A percentile compares a stretch with the other conserved stretches of the same genome.
Evolutionary conservation across 2,113 vertebrate species (phyloP).

Genomic region (Sander vitreus): DNA sequence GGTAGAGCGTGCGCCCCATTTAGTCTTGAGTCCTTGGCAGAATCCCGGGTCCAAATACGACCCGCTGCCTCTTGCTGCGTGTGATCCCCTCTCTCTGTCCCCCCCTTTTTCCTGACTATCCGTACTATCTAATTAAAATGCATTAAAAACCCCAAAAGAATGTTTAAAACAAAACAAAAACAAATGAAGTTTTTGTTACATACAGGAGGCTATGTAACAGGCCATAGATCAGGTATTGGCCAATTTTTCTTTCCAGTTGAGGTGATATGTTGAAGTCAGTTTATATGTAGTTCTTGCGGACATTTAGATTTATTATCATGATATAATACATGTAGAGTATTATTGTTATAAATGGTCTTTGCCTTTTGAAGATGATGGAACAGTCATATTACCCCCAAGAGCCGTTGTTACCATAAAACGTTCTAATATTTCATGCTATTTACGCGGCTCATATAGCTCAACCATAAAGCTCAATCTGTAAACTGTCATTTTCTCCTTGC

Average conservation of each 20-base stretch:
- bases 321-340: conserved; percentile 12
- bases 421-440: conserved; percentile 61
- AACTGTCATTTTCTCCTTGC: conserved; percentile 62
- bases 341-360: conserved; percentile 36
- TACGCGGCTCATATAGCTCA: conserved; percentile 63
- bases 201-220: background rate
- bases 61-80: too few species aligned
- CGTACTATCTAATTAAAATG: too few species aligned
- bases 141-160: too few species aligned
- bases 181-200: background rate
- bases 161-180: too few species aligned
- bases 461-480: conserved; percentile 44
- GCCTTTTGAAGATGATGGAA: conserved; percentile 51
- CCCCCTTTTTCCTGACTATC: too few species aligned
- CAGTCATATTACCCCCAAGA: conserved; percentile 28
- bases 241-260: background rate
- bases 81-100: too few species aligned
- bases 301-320: conserved; percentile 20
- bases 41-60: too few species aligned
- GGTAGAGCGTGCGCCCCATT: too few species aligned
- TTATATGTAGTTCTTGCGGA: background rate
- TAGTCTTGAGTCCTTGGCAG: too few species aligned
- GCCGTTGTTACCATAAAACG: conserved; percentile 50
- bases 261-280: background rate
- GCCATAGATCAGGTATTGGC: background rate